Conservation (phyloP, 1,140 invertebrate genomes). For the Pseudachorutes palmiensis region DNA sequence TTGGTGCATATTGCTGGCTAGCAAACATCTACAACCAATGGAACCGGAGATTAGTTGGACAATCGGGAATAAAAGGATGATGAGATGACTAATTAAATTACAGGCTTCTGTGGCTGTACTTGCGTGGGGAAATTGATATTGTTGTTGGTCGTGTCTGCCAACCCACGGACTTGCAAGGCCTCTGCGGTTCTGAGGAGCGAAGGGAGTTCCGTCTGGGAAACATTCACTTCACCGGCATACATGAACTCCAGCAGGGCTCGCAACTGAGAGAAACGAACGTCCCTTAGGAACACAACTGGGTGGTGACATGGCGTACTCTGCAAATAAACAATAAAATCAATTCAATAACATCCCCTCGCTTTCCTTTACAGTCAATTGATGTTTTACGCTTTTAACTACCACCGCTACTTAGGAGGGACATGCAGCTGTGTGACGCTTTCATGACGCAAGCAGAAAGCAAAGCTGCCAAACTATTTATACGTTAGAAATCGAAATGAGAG, state of each 20-base stretch:
- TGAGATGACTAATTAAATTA: conserved; percentile 18
- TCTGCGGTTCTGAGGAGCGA: conserved; percentile 80
- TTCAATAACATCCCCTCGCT: too few species aligned
- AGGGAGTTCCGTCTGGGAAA: conserved; percentile 75
- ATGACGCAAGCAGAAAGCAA: too few species aligned
- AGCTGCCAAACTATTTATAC: too few species aligned
- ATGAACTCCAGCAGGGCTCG: conserved; percentile 74
- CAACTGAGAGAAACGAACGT: conserved; percentile 71
- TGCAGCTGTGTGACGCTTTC: too few species aligned
- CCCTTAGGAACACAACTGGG: conserved; percentile 75
- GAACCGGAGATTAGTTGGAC: too few species aligned
- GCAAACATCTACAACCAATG: too few species aligned
- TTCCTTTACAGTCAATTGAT: too few species aligned
- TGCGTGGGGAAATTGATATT: conserved; percentile 22
- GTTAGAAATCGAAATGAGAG: too few species aligned
- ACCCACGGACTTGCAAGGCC: conserved; percentile 74
- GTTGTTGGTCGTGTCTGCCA: conserved; percentile 53
- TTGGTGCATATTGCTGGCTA: too few species aligned
- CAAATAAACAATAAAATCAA: conserved; percentile 37
- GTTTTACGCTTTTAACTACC: too few species aligned
- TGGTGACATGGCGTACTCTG: conserved; percentile 77
- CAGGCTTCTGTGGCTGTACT: conserved; percentile 18
- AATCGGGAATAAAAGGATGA: too few species aligned
- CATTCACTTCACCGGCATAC: conserved; percentile 83
- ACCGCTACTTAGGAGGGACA: too few species aligned